Evolutionary conservation across 2,888 invertebrate species (phyloP), one percentile per base, ranked within the genome.

Genomic region (Mesoligia furuncula): DNA sequence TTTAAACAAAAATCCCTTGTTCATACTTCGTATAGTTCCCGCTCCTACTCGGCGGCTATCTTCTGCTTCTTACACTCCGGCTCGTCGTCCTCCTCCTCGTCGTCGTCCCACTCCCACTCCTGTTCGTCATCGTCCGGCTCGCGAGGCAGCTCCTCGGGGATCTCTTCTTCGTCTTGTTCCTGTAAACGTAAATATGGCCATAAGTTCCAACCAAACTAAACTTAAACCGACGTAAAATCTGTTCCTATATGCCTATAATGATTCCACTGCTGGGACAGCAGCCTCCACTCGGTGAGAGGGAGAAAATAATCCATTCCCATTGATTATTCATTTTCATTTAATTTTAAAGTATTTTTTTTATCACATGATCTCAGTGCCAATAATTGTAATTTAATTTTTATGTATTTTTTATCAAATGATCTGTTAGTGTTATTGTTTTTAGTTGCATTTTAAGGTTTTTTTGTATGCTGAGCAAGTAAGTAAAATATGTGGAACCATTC

Each of bases 51-150:
- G 5, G 74, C 79, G 1, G 75, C 11, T 17, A 70, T 0, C 70
- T 82, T 93, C 54, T 69, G 69, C 74, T 91, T 93, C 92, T 96
- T 96, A 79, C 77, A 80, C 5, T 94, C 93, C 0, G 92, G 93
- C 62, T 95, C 95, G 39, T 95, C 96, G 3, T 95, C 95, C 0
- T 95, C 95, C 1, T 95, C 95, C 5, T 95, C 95, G 0, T 96
- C 95, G 83, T 95, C 95, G 15, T 90, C 95, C 95, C 95, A 95
- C 85, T 95, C 96, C 96, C 95, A 95, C 79, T 95, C 96, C 69
- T 89, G 93, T 17, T 93, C 94, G 0, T 91, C 93, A 1, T 93
- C 94, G 62, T 93, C 92, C 0, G 85, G 89, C 15, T 91, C 92
- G 51, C 90, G 90, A 6, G 85, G 39, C 17, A 85, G 83, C 31